phyloP scores from a whole-genome alignment of 2,113 vertebrate genomes.

The Caloenas nicobarica region DNA sequence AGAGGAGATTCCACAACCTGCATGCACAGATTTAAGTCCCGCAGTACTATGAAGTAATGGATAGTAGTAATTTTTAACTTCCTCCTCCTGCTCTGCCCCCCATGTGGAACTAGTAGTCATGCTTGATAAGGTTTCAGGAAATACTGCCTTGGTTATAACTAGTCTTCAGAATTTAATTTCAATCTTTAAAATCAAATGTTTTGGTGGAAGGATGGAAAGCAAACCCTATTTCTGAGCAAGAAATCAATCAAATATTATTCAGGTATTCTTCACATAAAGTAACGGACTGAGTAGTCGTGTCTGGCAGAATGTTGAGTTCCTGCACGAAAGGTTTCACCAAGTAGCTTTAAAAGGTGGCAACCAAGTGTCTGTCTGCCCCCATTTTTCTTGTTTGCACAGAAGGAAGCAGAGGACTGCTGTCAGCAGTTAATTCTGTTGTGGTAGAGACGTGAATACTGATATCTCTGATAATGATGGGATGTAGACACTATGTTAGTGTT shows the following conservation, averaged over 20 bases:
- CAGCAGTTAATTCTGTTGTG: neutral
- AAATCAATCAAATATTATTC: neutral
- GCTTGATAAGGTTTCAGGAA: neutral
- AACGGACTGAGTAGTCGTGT: neutral
- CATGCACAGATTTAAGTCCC: neutral
- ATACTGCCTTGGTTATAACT: neutral
- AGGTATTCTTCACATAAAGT: neutral
- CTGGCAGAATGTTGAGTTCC: neutral
- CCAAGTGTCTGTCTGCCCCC: neutral
- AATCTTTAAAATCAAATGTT: neutral
- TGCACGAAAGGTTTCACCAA: neutral
- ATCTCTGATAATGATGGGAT: neutral
- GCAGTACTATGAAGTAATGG: neutral
- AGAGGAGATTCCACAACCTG: neutral
- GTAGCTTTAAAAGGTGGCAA: neutral
- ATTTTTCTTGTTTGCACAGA: neutral
- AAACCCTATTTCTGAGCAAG: neutral
- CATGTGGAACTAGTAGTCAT: neutral
- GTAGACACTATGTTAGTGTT: neutral
- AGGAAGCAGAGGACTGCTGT: neutral
- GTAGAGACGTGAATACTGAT: neutral
- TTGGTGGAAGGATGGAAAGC: neutral
- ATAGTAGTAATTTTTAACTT: neutral
- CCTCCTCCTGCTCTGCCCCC: rapidly evolving
- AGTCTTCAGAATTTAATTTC: neutral